These are phyloP conservation scores for Zygogramma bicolorata DNA, from an alignment of 2,888 invertebrate species.

Conservation along the genomic window DNA sequence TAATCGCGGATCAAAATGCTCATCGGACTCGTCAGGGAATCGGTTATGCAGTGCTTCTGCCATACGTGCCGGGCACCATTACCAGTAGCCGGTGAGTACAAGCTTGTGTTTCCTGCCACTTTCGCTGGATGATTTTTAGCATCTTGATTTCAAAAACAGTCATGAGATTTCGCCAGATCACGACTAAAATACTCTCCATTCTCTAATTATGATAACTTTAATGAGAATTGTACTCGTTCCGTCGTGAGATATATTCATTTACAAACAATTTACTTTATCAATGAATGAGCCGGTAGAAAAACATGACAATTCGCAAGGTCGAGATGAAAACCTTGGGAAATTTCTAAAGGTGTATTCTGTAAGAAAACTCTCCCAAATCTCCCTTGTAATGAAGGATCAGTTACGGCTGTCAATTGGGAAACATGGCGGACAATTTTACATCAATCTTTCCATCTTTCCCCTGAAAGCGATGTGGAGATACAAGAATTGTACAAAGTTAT, in stretches of 20 bases:
- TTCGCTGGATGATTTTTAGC: conserved; percentile 19
- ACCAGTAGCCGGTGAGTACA: conserved; percentile 79
- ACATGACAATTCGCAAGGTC: too few species aligned
- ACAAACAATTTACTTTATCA: too few species aligned
- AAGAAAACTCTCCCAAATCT: neutral
- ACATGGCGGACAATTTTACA: neutral
- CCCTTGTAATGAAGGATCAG: neutral
- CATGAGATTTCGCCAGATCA: too few species aligned
- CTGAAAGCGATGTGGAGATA: too few species aligned
- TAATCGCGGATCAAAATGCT: conserved; percentile 72
- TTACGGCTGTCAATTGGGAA: neutral
- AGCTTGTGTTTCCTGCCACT: neutral
- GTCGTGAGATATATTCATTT: too few species aligned
- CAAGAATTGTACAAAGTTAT: too few species aligned
- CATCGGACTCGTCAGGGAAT: conserved; percentile 91
- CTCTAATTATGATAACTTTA: too few species aligned
- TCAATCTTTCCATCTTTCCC: too few species aligned
- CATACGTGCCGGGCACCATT: conserved; percentile 91
- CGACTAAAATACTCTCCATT: too few species aligned
- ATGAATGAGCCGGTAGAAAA: too few species aligned
- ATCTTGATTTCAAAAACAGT: too few species aligned
- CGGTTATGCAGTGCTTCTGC: conserved; percentile 94
- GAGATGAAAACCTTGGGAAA: neutral
- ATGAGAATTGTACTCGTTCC: too few species aligned
- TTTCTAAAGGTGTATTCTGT: neutral